phyloP scores from a whole-genome alignment of 2,888 invertebrate species.

The Zygogramma bicolorata region DNA sequence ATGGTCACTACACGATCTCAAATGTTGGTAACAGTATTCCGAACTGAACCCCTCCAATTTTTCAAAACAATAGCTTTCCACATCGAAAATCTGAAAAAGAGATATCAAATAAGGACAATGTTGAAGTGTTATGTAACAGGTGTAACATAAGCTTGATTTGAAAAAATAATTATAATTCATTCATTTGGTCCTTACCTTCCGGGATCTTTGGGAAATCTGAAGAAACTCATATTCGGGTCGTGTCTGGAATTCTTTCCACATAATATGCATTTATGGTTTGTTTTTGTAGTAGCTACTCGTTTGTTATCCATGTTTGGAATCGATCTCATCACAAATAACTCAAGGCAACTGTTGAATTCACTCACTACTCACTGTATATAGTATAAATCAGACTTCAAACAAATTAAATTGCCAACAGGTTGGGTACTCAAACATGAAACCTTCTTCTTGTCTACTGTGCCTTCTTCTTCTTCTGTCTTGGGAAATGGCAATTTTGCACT shows the following conservation, averaged over 20 bases:
- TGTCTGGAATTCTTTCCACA: background rate
- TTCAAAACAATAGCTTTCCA: background rate
- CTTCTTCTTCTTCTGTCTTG: no score
- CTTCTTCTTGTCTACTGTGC: no score
- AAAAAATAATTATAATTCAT: background rate
- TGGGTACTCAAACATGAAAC: no score
- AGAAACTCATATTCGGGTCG: background rate
- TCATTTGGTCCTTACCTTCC: background rate
- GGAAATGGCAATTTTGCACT: background rate
- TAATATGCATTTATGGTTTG: background rate
- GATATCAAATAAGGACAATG: background rate
- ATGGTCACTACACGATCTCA: background rate
- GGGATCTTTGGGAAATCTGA: background rate
- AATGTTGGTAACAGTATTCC: background rate
- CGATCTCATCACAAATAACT: background rate
- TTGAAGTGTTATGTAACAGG: background rate
- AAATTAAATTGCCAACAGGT: background rate
- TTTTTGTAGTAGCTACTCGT: background rate
- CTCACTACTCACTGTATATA: background rate
- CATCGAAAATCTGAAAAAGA: background rate
- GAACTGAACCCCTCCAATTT: background rate
- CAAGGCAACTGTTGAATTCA: background rate
- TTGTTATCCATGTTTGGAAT: background rate
- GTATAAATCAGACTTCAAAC: background rate
- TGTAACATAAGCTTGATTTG: background rate